A percentile compares a stretch with the other conserved stretches of the same genome.
Conservation (phyloP, 2,888 invertebrate genomes). For the Orchesella flavescens region DNA sequence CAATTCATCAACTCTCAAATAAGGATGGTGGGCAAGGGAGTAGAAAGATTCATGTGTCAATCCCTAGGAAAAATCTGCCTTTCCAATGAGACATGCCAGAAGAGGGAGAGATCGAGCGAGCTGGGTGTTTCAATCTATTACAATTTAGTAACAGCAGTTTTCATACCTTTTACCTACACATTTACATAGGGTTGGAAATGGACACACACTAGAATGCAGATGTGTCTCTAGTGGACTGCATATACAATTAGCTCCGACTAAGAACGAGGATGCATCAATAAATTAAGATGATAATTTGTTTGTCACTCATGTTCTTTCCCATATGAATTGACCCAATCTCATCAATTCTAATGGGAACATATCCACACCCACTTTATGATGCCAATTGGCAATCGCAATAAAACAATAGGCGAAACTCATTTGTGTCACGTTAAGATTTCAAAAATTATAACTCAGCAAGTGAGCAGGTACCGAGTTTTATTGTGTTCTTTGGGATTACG, state of each 20-base stretch:
- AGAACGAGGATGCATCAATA: no score
- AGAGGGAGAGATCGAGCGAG: no score
- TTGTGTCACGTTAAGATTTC: neutral
- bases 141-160: no score
- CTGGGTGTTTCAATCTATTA: neutral
- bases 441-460: no score
- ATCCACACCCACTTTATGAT: constrained; percentile 41
- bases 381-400: constrained; percentile 10
- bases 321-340: neutral
- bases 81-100: constrained; percentile 1
- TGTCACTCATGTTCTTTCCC: neutral
- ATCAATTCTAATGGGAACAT: neutral
- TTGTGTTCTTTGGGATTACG: no score
- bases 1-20: constrained; percentile 31
- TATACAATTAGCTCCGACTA: no score
- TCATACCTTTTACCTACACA: no score
- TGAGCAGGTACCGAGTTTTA: no score
- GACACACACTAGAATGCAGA: no score
- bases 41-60: neutral
- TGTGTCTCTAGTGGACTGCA: no score
- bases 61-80: neutral
- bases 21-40: neutral
- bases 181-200: no score
- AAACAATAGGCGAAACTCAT: constrained; percentile 6
- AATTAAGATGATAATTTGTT: no score